Conservation (phyloP, 2,113 vertebrate species). For the Australoheros scitulus region DNA sequence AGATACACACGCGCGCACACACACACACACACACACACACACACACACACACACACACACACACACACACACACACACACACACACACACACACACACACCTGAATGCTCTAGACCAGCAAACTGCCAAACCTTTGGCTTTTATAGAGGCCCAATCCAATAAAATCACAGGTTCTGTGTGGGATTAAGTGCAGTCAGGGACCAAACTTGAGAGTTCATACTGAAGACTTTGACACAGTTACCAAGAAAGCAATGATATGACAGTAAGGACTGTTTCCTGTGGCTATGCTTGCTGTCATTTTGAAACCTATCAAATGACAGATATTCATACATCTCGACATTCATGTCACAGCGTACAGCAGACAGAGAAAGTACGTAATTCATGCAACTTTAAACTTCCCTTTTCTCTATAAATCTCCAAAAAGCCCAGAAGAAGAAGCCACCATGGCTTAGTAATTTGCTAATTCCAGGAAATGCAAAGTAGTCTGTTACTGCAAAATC, state of each 20-base stretch:
- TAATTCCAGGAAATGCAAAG: slow-evolving; percentile 53
- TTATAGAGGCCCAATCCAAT: slow-evolving; percentile 5
- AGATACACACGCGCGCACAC: no score
- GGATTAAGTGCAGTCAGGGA: not conserved
- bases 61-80: no score
- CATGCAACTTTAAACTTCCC: slow-evolving; percentile 27
- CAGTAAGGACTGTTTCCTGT: slow-evolving; percentile 39
- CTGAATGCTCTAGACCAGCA: not conserved
- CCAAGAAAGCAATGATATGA: slow-evolving; percentile 37
- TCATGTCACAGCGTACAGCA: slow-evolving; percentile 34
- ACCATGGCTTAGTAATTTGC: slow-evolving; percentile 16
- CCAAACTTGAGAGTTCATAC: not conserved
- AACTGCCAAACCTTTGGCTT: not conserved
- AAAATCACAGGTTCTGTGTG: slow-evolving; percentile 18
- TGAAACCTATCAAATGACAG: slow-evolving; percentile 27
- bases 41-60: no score
- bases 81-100: no score
- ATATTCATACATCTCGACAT: not conserved
- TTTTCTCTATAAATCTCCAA: slow-evolving; percentile 21
- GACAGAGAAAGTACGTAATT: not conserved
- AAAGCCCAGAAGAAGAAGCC: slow-evolving; percentile 3
- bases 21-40: no score
- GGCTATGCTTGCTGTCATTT: slow-evolving; percentile 24
- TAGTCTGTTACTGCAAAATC: slow-evolving; percentile 41
- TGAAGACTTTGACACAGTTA: slow-evolving; percentile 33